Evolutionary conservation across 2,888 invertebrate species (phyloP), one percentile per base, ranked within the genome.

Genomic region (Synergus laeviventris): DNA sequence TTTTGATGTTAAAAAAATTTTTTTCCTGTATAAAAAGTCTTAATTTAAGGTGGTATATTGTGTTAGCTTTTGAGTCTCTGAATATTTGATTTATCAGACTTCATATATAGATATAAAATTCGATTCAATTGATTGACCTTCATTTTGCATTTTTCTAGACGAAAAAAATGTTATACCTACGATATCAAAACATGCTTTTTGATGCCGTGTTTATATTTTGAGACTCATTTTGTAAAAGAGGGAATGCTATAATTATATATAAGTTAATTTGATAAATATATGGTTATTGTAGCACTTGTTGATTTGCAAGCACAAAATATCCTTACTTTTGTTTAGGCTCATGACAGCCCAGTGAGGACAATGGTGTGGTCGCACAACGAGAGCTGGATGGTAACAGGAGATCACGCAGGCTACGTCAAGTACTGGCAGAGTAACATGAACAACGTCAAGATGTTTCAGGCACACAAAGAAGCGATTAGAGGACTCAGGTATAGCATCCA

Each of bases 371-470:
- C 98, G 75, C 98, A 99, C 92, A 99, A 98, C 88, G 99, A 99
- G 92, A 96, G 97, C 86, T 99, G 99, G 99, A 98, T 99, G 98
- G 97, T 99, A 79, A 99, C 99, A 0, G 99, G 98, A 31, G 99
- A 99, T 92, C 99, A 99, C 91, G 96, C 96, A 74, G 99, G 99
- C 79, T 99, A 97, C 91, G 98, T 99, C 83, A 99, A 99, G 91
- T 99, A 99, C 92, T 99, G 99, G 99, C 99, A 99, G 93, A 98
- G 98, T 86, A 99, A 99, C 92, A 99, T 99, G 99, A 99, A 99
- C 93, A 99, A 99, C 93, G 99, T 99, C 78, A 99, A 99, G 94
- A 99, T 99, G 98, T 99, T 98, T 93, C 99, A 99, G 92, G 99
- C 99, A 77, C 99, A 99, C 92, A 99, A 99, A 94, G 99, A 99